These are phyloP conservation scores for Rhagoletis zephyria DNA, from an alignment of 1,140 invertebrate genomes.

Conservation along the genomic window DNA sequence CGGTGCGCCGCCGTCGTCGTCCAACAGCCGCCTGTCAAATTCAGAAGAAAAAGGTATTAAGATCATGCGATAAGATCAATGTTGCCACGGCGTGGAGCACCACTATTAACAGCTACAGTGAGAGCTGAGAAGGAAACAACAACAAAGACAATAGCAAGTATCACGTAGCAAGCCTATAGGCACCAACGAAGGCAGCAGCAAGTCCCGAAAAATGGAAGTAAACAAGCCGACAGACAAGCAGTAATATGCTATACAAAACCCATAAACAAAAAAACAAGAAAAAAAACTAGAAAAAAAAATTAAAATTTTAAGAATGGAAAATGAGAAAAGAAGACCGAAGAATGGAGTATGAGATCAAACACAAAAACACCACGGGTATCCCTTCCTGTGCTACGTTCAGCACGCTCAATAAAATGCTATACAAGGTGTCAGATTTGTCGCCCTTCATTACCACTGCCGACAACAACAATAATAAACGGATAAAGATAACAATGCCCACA, in stretches of 20 bases:
- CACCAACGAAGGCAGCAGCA: conserved; percentile 12
- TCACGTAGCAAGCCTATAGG: background rate
- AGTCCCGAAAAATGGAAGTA: conserved; percentile 40
- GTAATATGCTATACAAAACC: background rate
- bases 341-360: conserved; percentile 35
- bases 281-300: too few species aligned
- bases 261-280: background rate
- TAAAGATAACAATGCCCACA: conserved; percentile 22
- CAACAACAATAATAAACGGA: conserved; percentile 19
- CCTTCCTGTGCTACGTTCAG: conserved; percentile 86
- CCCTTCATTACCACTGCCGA: conserved; percentile 67
- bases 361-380: conserved; percentile 77
- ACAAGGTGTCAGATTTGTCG: conserved; percentile 74
- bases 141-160: background rate
- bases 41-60: conserved; percentile 64
- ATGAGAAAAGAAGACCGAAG: background rate
- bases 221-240: background rate
- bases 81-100: background rate
- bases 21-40: conserved; percentile 43
- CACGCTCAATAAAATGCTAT: conserved; percentile 77
- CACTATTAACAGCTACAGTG: background rate
- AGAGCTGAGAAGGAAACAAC: background rate
- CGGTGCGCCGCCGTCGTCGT: background rate
- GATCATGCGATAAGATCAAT: conserved; percentile 71
- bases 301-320: conserved; percentile 1